Evolutionary conservation across 2,888 invertebrate species (phyloP), one percentile per base, ranked within the genome.

Genomic region (Liopterus haemorrhoidalis): DNA sequence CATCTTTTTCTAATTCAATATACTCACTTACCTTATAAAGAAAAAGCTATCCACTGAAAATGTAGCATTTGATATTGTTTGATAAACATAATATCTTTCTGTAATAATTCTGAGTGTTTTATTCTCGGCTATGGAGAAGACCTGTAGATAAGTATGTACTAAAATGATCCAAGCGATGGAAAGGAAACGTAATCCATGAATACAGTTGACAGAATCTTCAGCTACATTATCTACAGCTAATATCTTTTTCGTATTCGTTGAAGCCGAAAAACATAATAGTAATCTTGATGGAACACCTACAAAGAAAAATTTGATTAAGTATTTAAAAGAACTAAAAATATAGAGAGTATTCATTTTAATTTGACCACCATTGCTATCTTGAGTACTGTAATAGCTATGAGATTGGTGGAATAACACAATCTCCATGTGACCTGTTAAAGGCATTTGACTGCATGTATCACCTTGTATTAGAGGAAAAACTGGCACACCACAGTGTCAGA

Each of bases 31-130:
- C 83, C 87, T 86, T 54, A 89, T 85, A 58, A 86, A 87, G 70
- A 88, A 89, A 69, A 89, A 89, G 4, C 86, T 85, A 60, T 89
- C 89, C 30, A 89, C 89, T 35, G 88, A 86, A 63, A 85, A 87
- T 4, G 86, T 85, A 1, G 87, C 89, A 65, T 89, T 89, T 46
- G 86, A 84, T 46, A 89, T 81, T 1, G 86, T 81, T 65, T 89
- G 88, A 66, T 85, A 89, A 68, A 82, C 72, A 63, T 85, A 81
- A 56, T 81, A 80, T 43, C 85, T 74, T 64, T 88, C 87, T 0
- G 81, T 83, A 51, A 86, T 74, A 2, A 78, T 75, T 37, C 87
- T 72, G 63, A 81, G 71, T 25, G 76, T 80, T 72, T 87, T 81
- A 62, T 83, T 83, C 58, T 81, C 79, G 1, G 84, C 81, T 36